Percentiles rank a stretch among this genome's conserved stretches.
phyloP scores from a whole-genome alignment of 2,113 vertebrate species.

The Clarias batrachus region DNA sequence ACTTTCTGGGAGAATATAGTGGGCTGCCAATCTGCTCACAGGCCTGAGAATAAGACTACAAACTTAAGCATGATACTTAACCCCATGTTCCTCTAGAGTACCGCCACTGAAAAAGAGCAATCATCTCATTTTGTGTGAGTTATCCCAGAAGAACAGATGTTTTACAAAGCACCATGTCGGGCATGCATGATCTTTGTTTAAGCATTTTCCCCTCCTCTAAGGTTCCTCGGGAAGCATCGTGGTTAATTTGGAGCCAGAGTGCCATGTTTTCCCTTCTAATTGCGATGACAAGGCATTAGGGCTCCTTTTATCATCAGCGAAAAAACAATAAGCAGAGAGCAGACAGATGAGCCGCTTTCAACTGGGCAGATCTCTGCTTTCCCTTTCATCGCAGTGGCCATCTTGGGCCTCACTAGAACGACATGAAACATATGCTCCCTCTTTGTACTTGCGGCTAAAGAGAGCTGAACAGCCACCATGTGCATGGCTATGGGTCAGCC shows the following conservation, averaged over 20 bases:
- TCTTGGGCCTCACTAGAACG: constrained; percentile 58
- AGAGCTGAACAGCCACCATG: constrained; percentile 49
- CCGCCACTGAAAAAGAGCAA: constrained; percentile 6
- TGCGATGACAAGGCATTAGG: constrained; percentile 67
- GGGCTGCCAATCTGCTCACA: neutral
- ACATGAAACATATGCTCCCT: constrained; percentile 65
- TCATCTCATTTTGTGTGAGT: constrained; percentile 23
- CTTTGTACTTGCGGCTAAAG: constrained; percentile 63
- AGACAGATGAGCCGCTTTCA: constrained; percentile 46
- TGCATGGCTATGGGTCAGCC: constrained; percentile 63
- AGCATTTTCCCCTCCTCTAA: constrained; percentile 34
- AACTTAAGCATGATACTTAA: constrained; percentile 4
- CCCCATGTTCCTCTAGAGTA: constrained; percentile 11
- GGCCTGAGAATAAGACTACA: neutral
- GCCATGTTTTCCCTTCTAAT: constrained; percentile 65
- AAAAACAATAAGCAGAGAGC: constrained; percentile 43
- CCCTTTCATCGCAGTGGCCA: constrained; percentile 60
- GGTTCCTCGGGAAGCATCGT: constrained; percentile 54
- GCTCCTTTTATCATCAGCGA: constrained; percentile 61
- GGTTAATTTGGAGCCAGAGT: constrained; percentile 59
- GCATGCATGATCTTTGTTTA: constrained; percentile 10
- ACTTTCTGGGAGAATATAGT: neutral
- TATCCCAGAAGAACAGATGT: constrained; percentile 33
- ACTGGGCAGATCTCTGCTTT: constrained; percentile 50
- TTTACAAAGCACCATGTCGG: constrained; percentile 3